Percentiles rank a stretch among this genome's conserved stretches.
Evolutionary conservation across 2,888 invertebrate genomes (phyloP).

Genomic region (Pristionchus arcanus): DNA sequence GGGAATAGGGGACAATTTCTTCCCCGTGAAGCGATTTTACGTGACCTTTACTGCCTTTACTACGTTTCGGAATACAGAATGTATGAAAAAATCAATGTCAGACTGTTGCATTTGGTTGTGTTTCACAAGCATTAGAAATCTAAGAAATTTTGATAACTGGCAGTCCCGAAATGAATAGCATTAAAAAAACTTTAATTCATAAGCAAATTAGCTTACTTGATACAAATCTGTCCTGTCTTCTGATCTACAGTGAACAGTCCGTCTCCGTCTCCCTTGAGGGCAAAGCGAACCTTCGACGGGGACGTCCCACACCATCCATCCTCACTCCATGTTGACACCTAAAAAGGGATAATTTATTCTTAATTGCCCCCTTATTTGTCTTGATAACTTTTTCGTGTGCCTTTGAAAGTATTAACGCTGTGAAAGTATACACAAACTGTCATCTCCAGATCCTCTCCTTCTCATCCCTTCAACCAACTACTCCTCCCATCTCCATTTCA

Average conservation of each 20-base stretch:
- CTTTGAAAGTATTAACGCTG: neutral
- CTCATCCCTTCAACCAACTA: neutral
- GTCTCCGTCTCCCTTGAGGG: constrained; percentile 28
- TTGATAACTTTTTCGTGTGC: too few relatives aligned
- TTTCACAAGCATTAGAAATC: too few relatives aligned
- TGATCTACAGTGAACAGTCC: constrained; percentile 16
- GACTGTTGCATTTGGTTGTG: too few relatives aligned
- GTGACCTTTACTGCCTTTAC: too few relatives aligned
- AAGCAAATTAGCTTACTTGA: neutral
- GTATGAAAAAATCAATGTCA: too few relatives aligned
- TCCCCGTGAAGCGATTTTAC: too few relatives aligned
- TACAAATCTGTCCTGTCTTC: constrained; percentile 46
- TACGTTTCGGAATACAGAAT: too few relatives aligned
- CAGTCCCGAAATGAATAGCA: too few relatives aligned
- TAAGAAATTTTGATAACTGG: too few relatives aligned
- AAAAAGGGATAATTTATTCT: neutral
- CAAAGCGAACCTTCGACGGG: neutral
- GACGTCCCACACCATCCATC: constrained; percentile 50
- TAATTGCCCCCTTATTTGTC: neutral
- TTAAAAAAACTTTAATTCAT: too few relatives aligned
- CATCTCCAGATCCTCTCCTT: neutral
- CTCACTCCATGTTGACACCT: constrained; percentile 52
- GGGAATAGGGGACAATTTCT: too few relatives aligned
- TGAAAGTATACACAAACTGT: neutral
- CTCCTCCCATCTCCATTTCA: constrained; percentile 22